These are phyloP conservation scores for Zaprionus vittiger DNA, from an alignment of 1,140 invertebrate species.

Conservation along the genomic window DNA sequence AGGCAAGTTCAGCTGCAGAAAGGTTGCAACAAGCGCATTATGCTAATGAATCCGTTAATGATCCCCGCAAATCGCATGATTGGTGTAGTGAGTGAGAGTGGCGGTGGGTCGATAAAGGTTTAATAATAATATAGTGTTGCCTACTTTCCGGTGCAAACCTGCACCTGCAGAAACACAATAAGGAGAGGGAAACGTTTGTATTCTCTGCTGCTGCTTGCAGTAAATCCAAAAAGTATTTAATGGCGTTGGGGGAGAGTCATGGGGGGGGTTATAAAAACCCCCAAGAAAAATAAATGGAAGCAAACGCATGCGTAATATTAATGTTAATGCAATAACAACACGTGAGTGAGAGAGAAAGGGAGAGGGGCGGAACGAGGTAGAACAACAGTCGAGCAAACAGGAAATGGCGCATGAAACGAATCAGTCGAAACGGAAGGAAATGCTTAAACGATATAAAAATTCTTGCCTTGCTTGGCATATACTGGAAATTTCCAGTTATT, in stretches of 20 bases:
- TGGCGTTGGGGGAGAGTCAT: not conserved
- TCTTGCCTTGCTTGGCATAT: constrained; percentile 32
- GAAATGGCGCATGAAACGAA: constrained; percentile 55
- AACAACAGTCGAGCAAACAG: constrained; percentile 39
- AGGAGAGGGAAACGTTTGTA: not conserved
- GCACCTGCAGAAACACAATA: not conserved
- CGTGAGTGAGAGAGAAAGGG: not conserved
- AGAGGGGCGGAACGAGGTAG: not conserved
- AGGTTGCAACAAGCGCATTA: constrained; percentile 12
- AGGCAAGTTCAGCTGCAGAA: not conserved
- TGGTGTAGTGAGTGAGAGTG: not conserved
- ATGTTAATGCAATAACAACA: constrained; percentile 46
- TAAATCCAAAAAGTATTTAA: constrained; percentile 16
- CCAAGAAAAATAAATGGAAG: not conserved
- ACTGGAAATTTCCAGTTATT: constrained; percentile 52
- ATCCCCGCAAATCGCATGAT: not conserved
- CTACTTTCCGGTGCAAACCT: constrained; percentile 1
- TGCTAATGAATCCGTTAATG: constrained; percentile 32
- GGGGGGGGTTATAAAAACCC: not conserved
- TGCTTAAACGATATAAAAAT: constrained; percentile 68
- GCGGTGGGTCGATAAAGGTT: not conserved
- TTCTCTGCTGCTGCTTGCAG: not conserved
- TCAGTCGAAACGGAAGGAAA: constrained; percentile 71
- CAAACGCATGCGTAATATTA: constrained; percentile 25
- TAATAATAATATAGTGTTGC: constrained; percentile 1